Evolutionary conservation across 2,797 vertebrate species (phyloP), one percentile per base, ranked within the genome.

Genomic region (Xyrichtys novacula): DNA sequence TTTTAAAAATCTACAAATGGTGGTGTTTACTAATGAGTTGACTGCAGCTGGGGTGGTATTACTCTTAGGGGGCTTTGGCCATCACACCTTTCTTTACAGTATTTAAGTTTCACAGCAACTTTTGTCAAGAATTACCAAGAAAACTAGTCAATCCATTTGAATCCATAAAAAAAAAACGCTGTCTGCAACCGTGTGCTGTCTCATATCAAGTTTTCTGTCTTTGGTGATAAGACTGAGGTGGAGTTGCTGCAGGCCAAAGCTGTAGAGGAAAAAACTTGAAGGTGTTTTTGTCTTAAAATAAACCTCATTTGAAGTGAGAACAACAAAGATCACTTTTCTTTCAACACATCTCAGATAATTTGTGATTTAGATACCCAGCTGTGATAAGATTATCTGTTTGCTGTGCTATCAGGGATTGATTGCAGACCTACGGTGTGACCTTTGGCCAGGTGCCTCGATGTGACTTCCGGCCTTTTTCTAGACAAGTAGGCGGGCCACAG

Each of bases 401-500:
- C 53, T 42, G 60, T 57, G 63, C 71, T 79, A 77, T 86, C 88
- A 61, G 47, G 52, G 6, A 49, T 19, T 77, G 66, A 76, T 73
- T 84, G 39, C 40, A 71, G 60, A 71, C 53, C 52, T 48, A 15
- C n/a, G 47, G 53, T 36, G 12, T 67, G 72, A 81, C 77, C 86
- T 88, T 89, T 75, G 81, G 12, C 36, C 75, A 61, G 43, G 64
- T 16, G 48, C 59, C 63, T 77, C 61, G 26, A 53, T 29, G 61
- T 55, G 40, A 64, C 34, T 48, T 77, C 40, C 25, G 1, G 19
- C 4, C 25, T 46, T 72, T n/a, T 71, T 75, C n/a, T 11, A 12
- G 20, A 31, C 16, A 65, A 16, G 19, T 1, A 6, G 12, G 20
- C 52, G 14, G 65, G 52, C 38, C 73, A 22, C 43, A 62, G 17